Percentiles rank a stretch among this genome's conserved stretches.
Conservation (phyloP, 2,113 vertebrate genomes). For the Circaetus gallicus region DNA sequence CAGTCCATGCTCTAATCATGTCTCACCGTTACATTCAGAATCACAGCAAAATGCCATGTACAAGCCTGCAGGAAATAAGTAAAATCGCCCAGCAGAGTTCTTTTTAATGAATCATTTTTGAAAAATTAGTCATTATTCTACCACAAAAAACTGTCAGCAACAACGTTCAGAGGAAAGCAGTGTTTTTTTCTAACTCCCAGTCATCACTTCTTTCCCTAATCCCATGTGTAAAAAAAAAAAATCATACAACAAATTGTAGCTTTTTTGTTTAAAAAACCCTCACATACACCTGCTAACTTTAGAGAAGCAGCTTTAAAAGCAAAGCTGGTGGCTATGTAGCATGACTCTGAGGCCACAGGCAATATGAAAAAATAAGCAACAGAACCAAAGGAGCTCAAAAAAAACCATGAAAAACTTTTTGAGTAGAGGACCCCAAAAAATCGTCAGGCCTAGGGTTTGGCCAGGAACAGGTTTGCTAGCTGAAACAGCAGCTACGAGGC, state of each 20-base stretch:
- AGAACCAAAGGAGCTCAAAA: background rate
- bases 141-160: background rate
- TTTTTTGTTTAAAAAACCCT: background rate
- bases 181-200: background rate
- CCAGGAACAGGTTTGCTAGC: background rate
- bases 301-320: background rate
- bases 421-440: background rate
- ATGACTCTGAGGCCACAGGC: background rate
- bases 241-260: background rate
- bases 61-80: background rate
- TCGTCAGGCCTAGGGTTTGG: background rate
- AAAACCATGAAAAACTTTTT: background rate
- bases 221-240: background rate
- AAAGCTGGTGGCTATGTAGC: background rate
- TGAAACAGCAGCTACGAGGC: background rate
- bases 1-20: background rate
- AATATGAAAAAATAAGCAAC: background rate
- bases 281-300: background rate
- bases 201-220: background rate
- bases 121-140: slow-evolving; percentile 3
- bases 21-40: background rate
- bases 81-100: background rate
- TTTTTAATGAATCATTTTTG: background rate
- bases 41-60: background rate
- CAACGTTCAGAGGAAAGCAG: background rate